Percentiles rank a stretch among this genome's conserved stretches.
Evolutionary conservation across 2,113 vertebrate genomes (phyloP).

Genomic region (Romanogobio albipinnatus): DNA sequence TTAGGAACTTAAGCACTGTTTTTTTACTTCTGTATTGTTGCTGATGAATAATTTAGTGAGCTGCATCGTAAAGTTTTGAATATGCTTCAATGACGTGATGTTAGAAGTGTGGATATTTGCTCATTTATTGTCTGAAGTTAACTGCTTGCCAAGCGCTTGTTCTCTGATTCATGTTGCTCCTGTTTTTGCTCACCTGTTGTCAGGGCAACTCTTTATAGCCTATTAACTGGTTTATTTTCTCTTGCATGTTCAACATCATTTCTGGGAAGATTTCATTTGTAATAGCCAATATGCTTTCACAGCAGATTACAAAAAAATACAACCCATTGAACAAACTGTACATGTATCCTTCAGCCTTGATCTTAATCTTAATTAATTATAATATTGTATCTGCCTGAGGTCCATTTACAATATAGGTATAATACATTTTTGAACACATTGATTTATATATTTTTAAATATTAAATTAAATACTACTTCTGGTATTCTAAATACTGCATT

Average conservation of each 20-base stretch:
- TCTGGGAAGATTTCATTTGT: not conserved
- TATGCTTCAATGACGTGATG: not conserved
- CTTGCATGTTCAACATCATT: not conserved
- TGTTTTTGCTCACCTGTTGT: conserved; percentile 9
- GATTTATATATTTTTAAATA: not conserved
- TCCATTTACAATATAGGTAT: not conserved
- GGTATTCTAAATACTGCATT: not conserved
- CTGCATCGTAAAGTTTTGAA: not conserved
- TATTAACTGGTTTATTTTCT: not conserved
- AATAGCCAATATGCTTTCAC: not conserved
- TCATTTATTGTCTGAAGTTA: not conserved
- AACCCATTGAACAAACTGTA: not conserved
- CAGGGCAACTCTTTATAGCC: not conserved
- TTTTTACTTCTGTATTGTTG: not conserved
- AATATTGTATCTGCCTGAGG: not conserved
- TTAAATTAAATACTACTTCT: not conserved
- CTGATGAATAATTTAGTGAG: not conserved
- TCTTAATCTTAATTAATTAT: not conserved
- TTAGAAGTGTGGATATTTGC: too few relatives aligned
- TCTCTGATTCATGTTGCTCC: not conserved
- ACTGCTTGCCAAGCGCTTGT: conserved; percentile 4
- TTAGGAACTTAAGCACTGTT: not conserved
- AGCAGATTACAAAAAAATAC: not conserved
- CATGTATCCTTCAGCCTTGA: not conserved
- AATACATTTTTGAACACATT: not conserved